phyloP scores from a whole-genome alignment of 2,797 vertebrate genomes.

The Sebastes cheni region DNA sequence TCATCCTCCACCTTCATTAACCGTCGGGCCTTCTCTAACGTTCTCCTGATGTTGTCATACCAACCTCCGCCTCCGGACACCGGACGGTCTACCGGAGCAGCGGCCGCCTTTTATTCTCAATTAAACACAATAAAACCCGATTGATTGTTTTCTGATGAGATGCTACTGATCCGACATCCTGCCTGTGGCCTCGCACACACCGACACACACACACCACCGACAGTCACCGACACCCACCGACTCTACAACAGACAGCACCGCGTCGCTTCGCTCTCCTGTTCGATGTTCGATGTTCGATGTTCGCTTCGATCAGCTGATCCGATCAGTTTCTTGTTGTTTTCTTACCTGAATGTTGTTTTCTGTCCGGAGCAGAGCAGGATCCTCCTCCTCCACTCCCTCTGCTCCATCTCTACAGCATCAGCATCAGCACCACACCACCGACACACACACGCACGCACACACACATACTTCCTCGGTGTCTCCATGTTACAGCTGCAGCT shows the following conservation, averaged over 20 bases:
- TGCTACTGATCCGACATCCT: background rate
- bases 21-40: background rate
- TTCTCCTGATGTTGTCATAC: background rate
- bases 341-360: slow-evolving; percentile 52
- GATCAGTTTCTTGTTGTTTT: background rate
- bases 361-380: slow-evolving; percentile 36
- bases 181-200: slow-evolving; percentile 1
- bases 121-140: background rate
- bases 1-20: background rate
- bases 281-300: background rate
- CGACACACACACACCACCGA: background rate
- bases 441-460: background rate
- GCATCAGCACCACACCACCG: slow-evolving; percentile 30
- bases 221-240: background rate
- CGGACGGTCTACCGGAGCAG: background rate
- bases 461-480: background rate
- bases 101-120: background rate
- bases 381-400: slow-evolving; percentile 27
- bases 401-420: slow-evolving; percentile 72
- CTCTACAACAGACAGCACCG: background rate
- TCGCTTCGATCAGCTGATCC: background rate
- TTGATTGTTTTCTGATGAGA: background rate
- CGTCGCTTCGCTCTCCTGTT: background rate
- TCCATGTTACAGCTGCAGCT: background rate
- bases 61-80: background rate